A percentile compares a stretch with the other conserved stretches of the same genome.
These are phyloP conservation scores for Caenorhabditis inopinata DNA, from an alignment of 1,140 invertebrate genomes.

Conservation along the genomic window DNA sequence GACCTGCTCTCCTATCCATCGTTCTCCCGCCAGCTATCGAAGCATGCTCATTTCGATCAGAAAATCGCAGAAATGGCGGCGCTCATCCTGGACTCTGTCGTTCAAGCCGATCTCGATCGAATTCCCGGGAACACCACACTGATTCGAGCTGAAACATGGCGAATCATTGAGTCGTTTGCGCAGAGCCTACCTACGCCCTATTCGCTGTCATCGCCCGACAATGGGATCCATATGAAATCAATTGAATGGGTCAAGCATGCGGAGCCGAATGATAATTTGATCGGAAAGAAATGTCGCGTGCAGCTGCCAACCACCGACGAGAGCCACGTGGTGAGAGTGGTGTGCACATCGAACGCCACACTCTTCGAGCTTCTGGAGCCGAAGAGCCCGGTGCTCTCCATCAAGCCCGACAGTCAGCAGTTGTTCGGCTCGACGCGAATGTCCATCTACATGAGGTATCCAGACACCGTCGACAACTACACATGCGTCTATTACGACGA, in stretches of 20 bases:
- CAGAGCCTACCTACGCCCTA: conserved; percentile 30
- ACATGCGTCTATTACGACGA: conserved; percentile 47
- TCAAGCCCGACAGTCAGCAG: conserved; percentile 27
- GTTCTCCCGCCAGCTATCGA: conserved; percentile 10
- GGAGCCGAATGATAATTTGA: conserved; percentile 22
- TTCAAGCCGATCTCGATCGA: background rate
- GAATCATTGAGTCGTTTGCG: background rate
- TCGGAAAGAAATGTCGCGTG: conserved; percentile 14
- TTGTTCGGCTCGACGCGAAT: conserved; percentile 8
- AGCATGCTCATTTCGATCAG: conserved; percentile 41
- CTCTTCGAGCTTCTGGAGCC: conserved; percentile 17
- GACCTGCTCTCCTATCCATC: conserved; percentile 34
- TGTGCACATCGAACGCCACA: background rate
- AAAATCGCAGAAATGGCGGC: conserved; percentile 42
- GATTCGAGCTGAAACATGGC: conserved; percentile 17
- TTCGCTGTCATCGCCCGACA: conserved; percentile 23
- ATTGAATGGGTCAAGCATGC: conserved; percentile 20
- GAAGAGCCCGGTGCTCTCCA: conserved; percentile 21
- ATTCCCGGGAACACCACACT: conserved; percentile 37
- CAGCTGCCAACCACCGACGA: conserved; percentile 16
- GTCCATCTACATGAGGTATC: conserved; percentile 22
- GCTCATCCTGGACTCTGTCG: conserved; percentile 27
- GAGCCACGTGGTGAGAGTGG: background rate
- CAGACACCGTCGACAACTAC: conserved; percentile 35
- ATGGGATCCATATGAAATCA: conserved; percentile 30